These are phyloP conservation scores for Sebastes trivittatus DNA, from an alignment of 2,797 vertebrate genomes.

Conservation along the genomic window DNA sequence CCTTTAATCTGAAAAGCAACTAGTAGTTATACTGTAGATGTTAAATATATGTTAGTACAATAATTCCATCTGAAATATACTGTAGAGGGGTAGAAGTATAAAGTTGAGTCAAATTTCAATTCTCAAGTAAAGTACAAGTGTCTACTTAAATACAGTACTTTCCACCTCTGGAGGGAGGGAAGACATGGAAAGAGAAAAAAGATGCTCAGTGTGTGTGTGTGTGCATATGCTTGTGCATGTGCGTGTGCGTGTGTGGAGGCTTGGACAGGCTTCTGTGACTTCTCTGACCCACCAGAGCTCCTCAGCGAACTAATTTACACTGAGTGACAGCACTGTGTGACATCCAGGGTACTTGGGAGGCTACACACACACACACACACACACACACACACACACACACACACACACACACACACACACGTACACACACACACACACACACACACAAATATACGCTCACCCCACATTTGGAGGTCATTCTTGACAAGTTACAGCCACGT, in stretches of 20 bases:
- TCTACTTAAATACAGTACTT: not conserved
- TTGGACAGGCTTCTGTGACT: conserved; percentile 64
- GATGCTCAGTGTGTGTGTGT: not conserved
- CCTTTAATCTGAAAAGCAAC: not conserved
- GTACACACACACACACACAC: not conserved
- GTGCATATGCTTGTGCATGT: not conserved
- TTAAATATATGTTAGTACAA: not conserved
- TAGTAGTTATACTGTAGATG: not conserved
- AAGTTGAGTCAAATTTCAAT: not conserved
- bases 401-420: conserved; percentile 4
- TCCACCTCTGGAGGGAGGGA: not conserved
- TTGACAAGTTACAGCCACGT: conserved; percentile 20
- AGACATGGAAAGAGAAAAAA: not conserved
- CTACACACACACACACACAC: conserved; percentile 11
- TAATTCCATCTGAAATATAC: not conserved
- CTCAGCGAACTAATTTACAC: conserved; percentile 52
- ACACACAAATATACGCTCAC: conserved; percentile 1
- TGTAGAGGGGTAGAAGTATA: not conserved
- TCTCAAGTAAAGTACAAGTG: not conserved
- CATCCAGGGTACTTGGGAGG: conserved; percentile 34
- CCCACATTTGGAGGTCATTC: conserved; percentile 38
- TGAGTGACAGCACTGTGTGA: conserved; percentile 61
- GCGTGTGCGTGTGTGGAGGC: conserved; percentile 26
- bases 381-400: conserved; percentile 8
- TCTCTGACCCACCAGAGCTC: conserved; percentile 47